A percentile compares a stretch with the other conserved stretches of the same genome.
phyloP scores from a whole-genome alignment of 2,888 invertebrate genomes.

The Incurvaria masculella region DNA sequence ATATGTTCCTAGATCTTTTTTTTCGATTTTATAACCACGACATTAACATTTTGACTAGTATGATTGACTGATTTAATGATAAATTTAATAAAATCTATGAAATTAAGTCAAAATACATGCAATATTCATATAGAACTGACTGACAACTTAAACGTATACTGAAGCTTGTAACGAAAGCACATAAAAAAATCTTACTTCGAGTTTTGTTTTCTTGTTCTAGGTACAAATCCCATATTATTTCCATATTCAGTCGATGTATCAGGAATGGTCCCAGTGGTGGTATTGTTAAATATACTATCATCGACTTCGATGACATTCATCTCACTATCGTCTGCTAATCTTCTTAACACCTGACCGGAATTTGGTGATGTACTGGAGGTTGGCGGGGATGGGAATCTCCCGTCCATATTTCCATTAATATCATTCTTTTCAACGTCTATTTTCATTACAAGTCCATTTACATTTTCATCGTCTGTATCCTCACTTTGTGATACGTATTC shows the following conservation, averaged over 20 bases:
- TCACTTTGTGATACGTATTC: conserved; percentile 21
- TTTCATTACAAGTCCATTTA: conserved; percentile 35
- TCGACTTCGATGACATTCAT: conserved; percentile 31
- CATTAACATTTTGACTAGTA: too few species aligned
- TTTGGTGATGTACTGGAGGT: background rate
- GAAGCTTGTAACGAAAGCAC: too few species aligned
- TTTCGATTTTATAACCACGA: too few species aligned
- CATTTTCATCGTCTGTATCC: conserved; percentile 22
- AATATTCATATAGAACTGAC: too few species aligned
- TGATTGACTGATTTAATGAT: too few species aligned
- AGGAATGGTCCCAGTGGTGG: conserved; percentile 17
- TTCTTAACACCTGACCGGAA: background rate
- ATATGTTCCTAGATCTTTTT: too few species aligned
- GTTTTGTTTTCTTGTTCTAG: too few species aligned
- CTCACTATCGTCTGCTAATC: background rate
- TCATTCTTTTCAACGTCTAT: conserved; percentile 31
- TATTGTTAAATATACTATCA: conserved; percentile 26
- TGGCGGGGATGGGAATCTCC: background rate
- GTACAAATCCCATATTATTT: too few species aligned
- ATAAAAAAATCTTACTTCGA: too few species aligned
- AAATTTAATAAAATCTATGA: too few species aligned
- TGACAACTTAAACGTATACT: too few species aligned
- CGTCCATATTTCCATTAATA: background rate
- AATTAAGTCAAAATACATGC: too few species aligned
- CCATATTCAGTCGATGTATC: background rate